phyloP scores from a whole-genome alignment of 2,113 vertebrate species.

The Otus sunia region DNA sequence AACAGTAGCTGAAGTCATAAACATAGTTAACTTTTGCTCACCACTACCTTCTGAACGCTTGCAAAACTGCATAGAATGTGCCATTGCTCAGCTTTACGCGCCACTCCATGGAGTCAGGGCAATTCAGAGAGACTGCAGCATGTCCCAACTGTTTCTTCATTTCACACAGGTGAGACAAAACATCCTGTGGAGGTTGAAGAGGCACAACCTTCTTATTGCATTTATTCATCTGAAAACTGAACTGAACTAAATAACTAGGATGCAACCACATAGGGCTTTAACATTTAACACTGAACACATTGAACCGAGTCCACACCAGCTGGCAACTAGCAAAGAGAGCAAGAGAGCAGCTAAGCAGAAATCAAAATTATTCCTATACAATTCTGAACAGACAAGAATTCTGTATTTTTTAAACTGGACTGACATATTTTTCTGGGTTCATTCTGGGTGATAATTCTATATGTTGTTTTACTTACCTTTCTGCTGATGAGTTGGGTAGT shows the following conservation, averaged over 20 bases:
- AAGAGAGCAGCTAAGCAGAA: conserved; percentile 15
- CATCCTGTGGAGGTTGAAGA: conserved; percentile 13
- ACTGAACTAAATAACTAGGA: conserved; percentile 40
- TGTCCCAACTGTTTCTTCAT: not conserved
- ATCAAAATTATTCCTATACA: not conserved
- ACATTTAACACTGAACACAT: conserved; percentile 50
- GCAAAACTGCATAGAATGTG: not conserved
- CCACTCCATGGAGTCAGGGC: not conserved
- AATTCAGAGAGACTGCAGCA: not conserved
- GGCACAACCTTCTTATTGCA: conserved; percentile 22
- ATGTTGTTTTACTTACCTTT: not conserved
- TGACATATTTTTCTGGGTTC: not conserved
- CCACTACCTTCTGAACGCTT: not conserved
- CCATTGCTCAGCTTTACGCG: not conserved
- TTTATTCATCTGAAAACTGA: conserved; percentile 50
- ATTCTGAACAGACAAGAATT: not conserved
- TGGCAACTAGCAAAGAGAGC: conserved; percentile 12
- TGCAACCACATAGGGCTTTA: conserved; percentile 20
- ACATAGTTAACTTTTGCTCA: not conserved
- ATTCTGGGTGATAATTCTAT: not conserved
- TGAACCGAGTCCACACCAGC: conserved; percentile 49
- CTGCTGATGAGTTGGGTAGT: not conserved
- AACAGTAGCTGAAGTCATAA: not conserved
- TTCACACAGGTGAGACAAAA: conserved; percentile 13
- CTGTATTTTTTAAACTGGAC: not conserved